Percentiles rank a stretch among this genome's conserved stretches.
Evolutionary conservation across 2,888 invertebrate genomes (phyloP).

Genomic region (Microctonus aethiopoides): DNA sequence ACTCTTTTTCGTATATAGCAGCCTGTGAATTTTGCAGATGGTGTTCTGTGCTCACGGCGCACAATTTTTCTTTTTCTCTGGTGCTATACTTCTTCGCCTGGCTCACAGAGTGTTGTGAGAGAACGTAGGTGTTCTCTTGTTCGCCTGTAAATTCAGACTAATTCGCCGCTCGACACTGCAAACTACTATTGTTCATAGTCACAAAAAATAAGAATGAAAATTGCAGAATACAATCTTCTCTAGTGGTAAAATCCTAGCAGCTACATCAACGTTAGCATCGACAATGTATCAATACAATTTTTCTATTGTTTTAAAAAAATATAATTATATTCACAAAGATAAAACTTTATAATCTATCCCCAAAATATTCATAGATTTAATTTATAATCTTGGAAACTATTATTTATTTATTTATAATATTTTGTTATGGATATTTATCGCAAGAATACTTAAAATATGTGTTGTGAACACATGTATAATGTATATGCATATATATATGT

Average conservation of each 20-base stretch:
- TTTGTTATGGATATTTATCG: no score
- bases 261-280: background rate
- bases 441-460: no score
- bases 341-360: no score
- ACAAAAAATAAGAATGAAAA: slow-evolving; percentile 22
- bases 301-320: background rate
- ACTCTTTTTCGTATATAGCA: slow-evolving; percentile 25
- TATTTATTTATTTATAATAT: no score
- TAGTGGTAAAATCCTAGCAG: background rate
- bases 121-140: slow-evolving; percentile 23
- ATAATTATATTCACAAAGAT: slow-evolving; percentile 15
- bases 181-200: slow-evolving; percentile 41
- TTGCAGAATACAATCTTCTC: background rate
- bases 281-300: slow-evolving; percentile 6
- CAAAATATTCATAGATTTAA: no score
- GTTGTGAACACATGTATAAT: no score
- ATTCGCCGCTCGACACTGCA: slow-evolving; percentile 43
- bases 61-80: slow-evolving; percentile 7
- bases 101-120: slow-evolving; percentile 30
- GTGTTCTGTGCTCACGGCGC: slow-evolving; percentile 17
- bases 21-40: slow-evolving; percentile 46
- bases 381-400: no score
- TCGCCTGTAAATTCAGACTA: slow-evolving; percentile 45
- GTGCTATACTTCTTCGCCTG: slow-evolving; percentile 15
- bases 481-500: no score